Conservation (phyloP, 1,140 invertebrate genomes). For the Lineus longissimus region DNA sequence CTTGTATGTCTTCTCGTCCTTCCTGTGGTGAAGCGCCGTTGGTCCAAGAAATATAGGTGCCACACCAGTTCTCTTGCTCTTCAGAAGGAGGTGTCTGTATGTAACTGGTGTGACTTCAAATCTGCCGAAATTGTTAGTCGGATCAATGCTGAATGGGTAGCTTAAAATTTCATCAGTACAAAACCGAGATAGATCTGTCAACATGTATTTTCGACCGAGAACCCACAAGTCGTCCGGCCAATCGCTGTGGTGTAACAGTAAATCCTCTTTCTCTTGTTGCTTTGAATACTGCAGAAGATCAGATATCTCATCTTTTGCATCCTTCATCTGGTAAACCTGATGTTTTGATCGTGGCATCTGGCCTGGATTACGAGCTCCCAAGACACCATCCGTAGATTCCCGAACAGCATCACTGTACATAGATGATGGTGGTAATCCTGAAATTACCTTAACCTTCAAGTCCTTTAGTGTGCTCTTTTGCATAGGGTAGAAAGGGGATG, state of each 20-base stretch:
- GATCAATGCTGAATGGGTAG: constrained; percentile 3
- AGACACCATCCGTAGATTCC: no score
- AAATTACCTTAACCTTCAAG: background rate
- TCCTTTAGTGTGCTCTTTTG: background rate
- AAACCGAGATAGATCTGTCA: background rate
- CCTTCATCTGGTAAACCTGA: background rate
- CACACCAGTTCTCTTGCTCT: background rate
- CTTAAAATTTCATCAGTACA: background rate
- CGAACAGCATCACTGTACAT: background rate
- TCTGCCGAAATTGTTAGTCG: background rate
- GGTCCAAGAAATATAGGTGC: background rate
- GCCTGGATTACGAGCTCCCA: background rate
- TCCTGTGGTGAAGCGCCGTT: background rate
- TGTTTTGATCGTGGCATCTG: background rate
- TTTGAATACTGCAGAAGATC: background rate
- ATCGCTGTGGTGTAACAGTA: background rate
- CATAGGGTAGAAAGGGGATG: background rate
- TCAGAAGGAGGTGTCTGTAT: background rate
- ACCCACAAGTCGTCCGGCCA: background rate
- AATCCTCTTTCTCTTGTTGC: background rate
- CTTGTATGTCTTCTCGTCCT: background rate
- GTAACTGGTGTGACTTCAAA: constrained; percentile 4
- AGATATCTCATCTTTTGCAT: background rate
- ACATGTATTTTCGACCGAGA: background rate
- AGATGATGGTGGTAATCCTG: background rate